A percentile compares a stretch with the other conserved stretches of the same genome.
phyloP scores from a whole-genome alignment of 2,113 vertebrate genomes.

The Erythrolamprus reginae region DNA sequence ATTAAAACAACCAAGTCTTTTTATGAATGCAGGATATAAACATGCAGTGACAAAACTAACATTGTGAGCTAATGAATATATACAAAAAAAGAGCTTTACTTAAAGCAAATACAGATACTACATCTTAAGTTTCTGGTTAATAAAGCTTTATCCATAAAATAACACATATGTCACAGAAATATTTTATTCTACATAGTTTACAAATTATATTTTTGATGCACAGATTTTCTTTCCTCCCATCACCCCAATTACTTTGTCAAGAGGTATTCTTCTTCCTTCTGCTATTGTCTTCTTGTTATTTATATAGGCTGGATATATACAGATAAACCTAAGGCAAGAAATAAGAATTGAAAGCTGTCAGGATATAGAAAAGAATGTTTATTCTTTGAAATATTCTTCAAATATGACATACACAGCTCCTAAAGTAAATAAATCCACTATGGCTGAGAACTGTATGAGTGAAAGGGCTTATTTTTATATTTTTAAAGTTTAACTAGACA shows the following conservation, averaged over 20 bases:
- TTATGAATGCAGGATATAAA: background rate
- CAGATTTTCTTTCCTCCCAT: fast-evolving
- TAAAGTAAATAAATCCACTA: background rate
- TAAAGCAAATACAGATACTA: background rate
- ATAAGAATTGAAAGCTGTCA: background rate
- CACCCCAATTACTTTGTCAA: conserved; percentile 78
- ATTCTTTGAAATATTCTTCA: background rate
- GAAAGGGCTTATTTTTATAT: background rate
- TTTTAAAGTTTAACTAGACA: background rate
- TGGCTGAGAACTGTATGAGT: background rate
- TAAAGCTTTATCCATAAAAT: background rate
- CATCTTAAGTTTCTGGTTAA: background rate
- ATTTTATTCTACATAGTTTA: background rate
- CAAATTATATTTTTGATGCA: background rate
- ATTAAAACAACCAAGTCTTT: background rate
- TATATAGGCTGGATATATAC: conserved; percentile 91
- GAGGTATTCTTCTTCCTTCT: conserved; percentile 87
- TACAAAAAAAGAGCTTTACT: background rate
- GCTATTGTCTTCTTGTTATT: conserved; percentile 97
- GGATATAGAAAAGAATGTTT: background rate
- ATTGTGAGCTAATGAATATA: background rate
- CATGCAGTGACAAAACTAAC: background rate
- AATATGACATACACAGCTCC: background rate
- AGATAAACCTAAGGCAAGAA: conserved; percentile 79
- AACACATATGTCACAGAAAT: background rate